phyloP scores from a whole-genome alignment of 1,140 invertebrate species.

The Drosophila ananassae region DNA sequence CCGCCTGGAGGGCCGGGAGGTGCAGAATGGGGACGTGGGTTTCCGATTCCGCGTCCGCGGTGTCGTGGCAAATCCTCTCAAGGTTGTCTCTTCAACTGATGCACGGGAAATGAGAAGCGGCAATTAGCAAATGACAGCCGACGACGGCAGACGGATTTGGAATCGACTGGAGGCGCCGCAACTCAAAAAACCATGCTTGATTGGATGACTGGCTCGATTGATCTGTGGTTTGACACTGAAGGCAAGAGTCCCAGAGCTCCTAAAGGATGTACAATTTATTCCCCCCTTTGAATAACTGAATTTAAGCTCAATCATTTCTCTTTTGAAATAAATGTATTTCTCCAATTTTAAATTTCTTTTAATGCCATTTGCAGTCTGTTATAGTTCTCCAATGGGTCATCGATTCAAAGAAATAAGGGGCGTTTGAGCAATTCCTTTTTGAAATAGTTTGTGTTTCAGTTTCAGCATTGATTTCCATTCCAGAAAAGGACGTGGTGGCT shows the following conservation, averaged over 20 bases:
- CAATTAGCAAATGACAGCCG: slow-evolving; percentile 20
- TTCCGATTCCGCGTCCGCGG: background rate
- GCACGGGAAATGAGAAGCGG: slow-evolving; percentile 16
- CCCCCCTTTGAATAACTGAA: too few species aligned
- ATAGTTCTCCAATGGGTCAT: background rate
- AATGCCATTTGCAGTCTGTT: too few species aligned
- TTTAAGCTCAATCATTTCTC: too few species aligned
- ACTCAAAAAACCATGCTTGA: background rate
- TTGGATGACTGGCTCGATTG: background rate
- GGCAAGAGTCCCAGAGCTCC: too few species aligned
- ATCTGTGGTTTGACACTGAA: background rate
- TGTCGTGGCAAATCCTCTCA: slow-evolving; percentile 6
- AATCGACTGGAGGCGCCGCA: slow-evolving; percentile 4
- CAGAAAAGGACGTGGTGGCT: background rate
- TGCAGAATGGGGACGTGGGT: background rate
- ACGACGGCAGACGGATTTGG: background rate
- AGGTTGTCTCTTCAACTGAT: slow-evolving; percentile 1
- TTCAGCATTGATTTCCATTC: background rate
- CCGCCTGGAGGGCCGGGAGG: background rate
- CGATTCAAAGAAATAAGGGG: slow-evolving; percentile 2
- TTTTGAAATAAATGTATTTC: too few species aligned
- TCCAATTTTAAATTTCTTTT: too few species aligned
- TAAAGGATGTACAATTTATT: too few species aligned
- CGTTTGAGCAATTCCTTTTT: slow-evolving; percentile 35
- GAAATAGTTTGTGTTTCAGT: slow-evolving; percentile 20